Percentiles rank a stretch among this genome's conserved stretches.
Evolutionary conservation across 2,113 vertebrate genomes (phyloP).

Genomic region (Oncorhynchus gorbuscha): DNA sequence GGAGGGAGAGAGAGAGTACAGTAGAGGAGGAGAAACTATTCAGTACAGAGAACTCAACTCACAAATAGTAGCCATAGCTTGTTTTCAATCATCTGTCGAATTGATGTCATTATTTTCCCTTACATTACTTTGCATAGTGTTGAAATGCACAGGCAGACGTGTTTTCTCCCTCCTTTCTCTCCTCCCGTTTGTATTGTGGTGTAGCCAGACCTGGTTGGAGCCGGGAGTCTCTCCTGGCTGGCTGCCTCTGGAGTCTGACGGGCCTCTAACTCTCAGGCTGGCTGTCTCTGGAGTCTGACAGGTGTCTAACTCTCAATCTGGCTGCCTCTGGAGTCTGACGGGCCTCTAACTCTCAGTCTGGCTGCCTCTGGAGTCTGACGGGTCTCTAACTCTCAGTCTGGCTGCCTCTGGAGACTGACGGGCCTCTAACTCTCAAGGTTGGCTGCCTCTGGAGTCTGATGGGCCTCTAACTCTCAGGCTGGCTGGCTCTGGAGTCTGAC

Average conservation of each 20-base stretch:
- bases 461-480: too few species aligned
- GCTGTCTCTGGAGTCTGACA: too few species aligned
- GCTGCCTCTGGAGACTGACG: too few species aligned
- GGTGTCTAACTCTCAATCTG: too few species aligned
- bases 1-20: slow-evolving; percentile 13
- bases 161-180: background rate
- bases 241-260: slow-evolving; percentile 45
- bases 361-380: too few species aligned
- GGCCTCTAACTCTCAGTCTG: too few species aligned
- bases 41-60: background rate
- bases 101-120: too few species aligned
- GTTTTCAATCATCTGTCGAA: slow-evolving; percentile 16
- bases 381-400: too few species aligned
- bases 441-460: too few species aligned
- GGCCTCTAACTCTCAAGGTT: too few species aligned
- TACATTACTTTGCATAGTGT: background rate
- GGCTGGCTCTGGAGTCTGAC: too few species aligned
- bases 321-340: too few species aligned
- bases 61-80: background rate
- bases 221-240: slow-evolving; percentile 28
- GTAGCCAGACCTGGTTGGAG: slow-evolving; percentile 55
- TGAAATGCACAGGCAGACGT: background rate
- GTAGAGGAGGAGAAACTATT: background rate
- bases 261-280: slow-evolving; percentile 12
- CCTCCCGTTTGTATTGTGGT: slow-evolving; percentile 44